A percentile compares a stretch with the other conserved stretches of the same genome.
Evolutionary conservation across 2,888 invertebrate genomes (phyloP).

Genomic region (Pasiphila rectangulata): DNA sequence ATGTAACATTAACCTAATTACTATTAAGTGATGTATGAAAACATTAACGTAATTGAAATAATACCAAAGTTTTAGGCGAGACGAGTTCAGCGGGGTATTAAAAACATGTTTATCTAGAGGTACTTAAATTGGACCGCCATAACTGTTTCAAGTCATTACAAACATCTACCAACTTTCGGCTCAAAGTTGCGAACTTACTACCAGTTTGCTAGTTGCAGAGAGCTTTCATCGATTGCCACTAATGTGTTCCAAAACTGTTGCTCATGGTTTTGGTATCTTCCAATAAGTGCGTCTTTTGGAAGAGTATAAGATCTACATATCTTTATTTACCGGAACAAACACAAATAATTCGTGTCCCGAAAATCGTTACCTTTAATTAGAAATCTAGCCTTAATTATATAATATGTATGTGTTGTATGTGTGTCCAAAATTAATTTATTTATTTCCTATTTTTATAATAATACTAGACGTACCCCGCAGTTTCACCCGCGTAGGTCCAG

Average conservation of each 20-base stretch:
- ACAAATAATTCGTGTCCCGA: too few species aligned
- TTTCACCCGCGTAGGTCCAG: too few species aligned
- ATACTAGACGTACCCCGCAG: too few species aligned
- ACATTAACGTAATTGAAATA: conserved; percentile 1
- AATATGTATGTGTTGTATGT: too few species aligned
- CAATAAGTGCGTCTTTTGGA: conserved; percentile 3
- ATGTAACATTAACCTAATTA: too few species aligned
- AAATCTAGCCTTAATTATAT: too few species aligned
- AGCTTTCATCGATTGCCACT: conserved; percentile 35
- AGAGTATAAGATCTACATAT: too few species aligned
- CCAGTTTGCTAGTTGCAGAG: conserved; percentile 41
- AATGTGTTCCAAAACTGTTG: conserved; percentile 34
- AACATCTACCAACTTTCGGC: conserved; percentile 41
- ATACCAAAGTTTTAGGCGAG: conserved; percentile 7
- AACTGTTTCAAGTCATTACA: conserved; percentile 51
- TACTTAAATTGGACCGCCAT: conserved; percentile 29
- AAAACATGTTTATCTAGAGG: conserved; percentile 22
- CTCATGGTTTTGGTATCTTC: conserved; percentile 11
- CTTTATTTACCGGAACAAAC: too few species aligned
- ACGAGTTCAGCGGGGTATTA: conserved; percentile 9
- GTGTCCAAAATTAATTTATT: too few species aligned
- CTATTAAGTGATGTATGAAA: too few species aligned
- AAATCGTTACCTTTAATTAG: too few species aligned
- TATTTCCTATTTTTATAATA: too few species aligned
- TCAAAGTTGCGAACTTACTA: conserved; percentile 40